A percentile compares a stretch with the other conserved stretches of the same genome.
Conservation (phyloP, 2,113 vertebrate species). For the Colinus virginianus region DNA sequence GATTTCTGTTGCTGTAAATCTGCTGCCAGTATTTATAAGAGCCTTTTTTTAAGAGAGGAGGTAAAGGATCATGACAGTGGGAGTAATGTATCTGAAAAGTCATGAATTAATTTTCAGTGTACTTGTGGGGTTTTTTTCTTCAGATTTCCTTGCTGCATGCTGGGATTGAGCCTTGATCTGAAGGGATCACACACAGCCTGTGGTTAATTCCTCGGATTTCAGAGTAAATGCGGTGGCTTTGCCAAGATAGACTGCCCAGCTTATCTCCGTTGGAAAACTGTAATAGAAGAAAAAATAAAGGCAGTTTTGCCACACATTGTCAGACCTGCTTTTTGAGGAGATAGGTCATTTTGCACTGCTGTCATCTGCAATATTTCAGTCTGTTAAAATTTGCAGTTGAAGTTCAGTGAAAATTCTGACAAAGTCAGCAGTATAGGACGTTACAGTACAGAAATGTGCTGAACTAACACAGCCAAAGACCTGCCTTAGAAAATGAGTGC, state of each 20-base stretch:
- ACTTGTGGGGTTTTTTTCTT: neutral
- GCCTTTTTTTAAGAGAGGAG: neutral
- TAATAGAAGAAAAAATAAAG: neutral
- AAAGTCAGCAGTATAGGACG: neutral
- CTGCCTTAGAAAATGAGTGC: neutral
- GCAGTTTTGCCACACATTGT: neutral
- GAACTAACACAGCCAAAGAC: neutral
- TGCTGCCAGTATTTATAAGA: neutral
- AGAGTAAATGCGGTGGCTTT: neutral
- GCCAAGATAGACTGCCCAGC: neutral
- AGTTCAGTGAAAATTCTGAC: neutral
- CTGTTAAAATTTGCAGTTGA: neutral
- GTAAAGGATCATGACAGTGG: neutral
- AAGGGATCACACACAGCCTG: neutral
- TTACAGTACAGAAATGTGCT: neutral
- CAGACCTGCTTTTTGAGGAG: neutral
- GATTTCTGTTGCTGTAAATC: neutral
- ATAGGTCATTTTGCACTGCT: neutral
- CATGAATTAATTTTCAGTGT: neutral
- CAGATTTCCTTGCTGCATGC: neutral
- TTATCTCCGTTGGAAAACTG: neutral
- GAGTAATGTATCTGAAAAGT: neutral
- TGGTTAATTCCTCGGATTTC: neutral
- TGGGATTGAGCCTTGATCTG: neutral
- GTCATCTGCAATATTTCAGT: neutral